Evolutionary conservation across 1,140 invertebrate genomes (phyloP).

Genomic region (Aphaenogaster rudis): DNA sequence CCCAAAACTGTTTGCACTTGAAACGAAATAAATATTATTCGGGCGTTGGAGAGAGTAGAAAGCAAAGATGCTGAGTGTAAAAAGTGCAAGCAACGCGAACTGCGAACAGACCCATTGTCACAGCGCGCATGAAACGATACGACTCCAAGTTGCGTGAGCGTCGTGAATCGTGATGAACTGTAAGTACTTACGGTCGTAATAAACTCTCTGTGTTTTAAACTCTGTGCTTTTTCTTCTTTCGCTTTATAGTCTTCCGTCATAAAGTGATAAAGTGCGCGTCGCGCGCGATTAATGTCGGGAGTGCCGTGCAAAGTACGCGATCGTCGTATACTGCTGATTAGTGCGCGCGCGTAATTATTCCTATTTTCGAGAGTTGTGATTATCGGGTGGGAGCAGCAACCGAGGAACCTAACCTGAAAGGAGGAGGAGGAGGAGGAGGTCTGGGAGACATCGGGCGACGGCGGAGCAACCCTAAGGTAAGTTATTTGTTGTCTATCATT

Average conservation of each 20-base stretch:
- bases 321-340: not conserved
- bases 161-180: not conserved
- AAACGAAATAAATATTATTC: no score
- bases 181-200: not conserved
- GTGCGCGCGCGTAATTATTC: constrained; percentile 9
- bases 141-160: not conserved
- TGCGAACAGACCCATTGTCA: not conserved
- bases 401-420: not conserved
- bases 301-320: constrained; percentile 17
- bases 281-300: constrained; percentile 12
- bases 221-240: constrained; percentile 1
- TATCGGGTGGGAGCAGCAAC: not conserved
- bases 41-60: no score
- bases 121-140: not conserved
- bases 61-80: no score
- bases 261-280: constrained; percentile 12
- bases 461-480: not conserved
- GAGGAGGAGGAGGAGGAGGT: no score
- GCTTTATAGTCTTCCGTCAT: not conserved
- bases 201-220: not conserved
- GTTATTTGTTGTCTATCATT: not conserved
- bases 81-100: no score
- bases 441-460: not conserved
- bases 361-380: constrained; percentile 6
- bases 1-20: no score